A percentile compares a stretch with the other conserved stretches of the same genome.
Conservation (phyloP, 2,113 vertebrate species). For the Neogobius melanostomus region DNA sequence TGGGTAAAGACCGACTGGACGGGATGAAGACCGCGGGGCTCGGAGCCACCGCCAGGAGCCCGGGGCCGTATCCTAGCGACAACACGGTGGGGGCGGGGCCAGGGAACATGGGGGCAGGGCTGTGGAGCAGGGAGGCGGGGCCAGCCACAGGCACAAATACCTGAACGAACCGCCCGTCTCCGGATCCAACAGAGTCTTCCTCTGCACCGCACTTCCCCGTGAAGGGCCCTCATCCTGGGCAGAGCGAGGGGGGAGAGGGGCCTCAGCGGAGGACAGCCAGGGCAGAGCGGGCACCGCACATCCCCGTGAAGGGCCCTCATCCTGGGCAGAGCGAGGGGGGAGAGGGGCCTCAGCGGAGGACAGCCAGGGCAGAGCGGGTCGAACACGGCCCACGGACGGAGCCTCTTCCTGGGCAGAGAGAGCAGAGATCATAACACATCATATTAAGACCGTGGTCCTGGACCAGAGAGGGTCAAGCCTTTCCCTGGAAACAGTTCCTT, state of each 20-base stretch:
- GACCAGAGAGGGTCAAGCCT: too few relatives aligned
- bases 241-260: background rate
- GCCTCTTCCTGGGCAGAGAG: background rate
- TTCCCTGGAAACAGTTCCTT: too few relatives aligned
- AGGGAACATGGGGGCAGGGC: background rate
- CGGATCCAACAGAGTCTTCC: slow-evolving; percentile 85
- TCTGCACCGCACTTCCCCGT: slow-evolving; percentile 37
- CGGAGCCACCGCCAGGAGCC: slow-evolving; percentile 35
- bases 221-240: background rate
- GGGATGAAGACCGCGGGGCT: background rate
- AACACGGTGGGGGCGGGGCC: slow-evolving; percentile 13
- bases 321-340: background rate
- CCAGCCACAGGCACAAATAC: slow-evolving; percentile 77
- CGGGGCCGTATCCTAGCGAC: slow-evolving; percentile 1
- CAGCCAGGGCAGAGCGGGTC: background rate
- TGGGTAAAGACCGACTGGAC: slow-evolving; percentile 1
- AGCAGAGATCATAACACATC: background rate
- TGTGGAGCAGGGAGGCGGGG: slow-evolving; percentile 32
- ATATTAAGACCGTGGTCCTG: too few relatives aligned
- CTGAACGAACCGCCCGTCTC: slow-evolving; percentile 86
- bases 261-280: background rate
- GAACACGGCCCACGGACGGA: too few relatives aligned
- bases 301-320: background rate
- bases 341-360: background rate
- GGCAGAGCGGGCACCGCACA: background rate